Percentiles rank a stretch among this genome's conserved stretches.
These are phyloP conservation scores for Megalopta genalis DNA, from an alignment of 1,140 invertebrate genomes.

Conservation along the genomic window DNA sequence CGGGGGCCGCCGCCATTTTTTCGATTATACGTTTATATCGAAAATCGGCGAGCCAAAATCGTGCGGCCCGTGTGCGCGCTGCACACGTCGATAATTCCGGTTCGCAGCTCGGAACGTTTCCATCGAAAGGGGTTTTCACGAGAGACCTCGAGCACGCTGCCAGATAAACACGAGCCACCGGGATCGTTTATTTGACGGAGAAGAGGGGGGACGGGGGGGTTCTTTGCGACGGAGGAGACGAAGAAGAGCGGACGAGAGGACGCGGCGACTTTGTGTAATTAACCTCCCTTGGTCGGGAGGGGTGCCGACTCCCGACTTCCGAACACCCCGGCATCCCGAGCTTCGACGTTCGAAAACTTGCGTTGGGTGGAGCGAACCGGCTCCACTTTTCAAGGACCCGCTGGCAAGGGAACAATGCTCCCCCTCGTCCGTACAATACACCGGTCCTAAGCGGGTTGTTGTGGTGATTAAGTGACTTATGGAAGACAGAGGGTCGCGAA, in stretches of 20 bases:
- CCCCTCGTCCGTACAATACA: background rate
- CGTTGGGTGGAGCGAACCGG: too few relatives aligned
- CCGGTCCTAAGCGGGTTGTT: background rate
- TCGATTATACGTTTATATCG: slow-evolving; percentile 8
- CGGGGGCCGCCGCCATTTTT: too few relatives aligned
- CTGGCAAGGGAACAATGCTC: background rate
- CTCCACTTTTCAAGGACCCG: slow-evolving; percentile 18
- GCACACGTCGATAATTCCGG: background rate
- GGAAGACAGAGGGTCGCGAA: background rate
- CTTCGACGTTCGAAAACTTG: slow-evolving; percentile 3
- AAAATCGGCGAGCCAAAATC: background rate
- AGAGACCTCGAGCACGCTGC: too few relatives aligned
- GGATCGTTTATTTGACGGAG: background rate
- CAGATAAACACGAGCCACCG: background rate
- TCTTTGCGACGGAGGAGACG: background rate
- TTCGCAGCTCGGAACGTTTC: too few relatives aligned
- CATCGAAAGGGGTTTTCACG: too few relatives aligned
- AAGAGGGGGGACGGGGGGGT: too few relatives aligned
- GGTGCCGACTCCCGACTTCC: background rate
- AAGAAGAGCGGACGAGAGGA: background rate
- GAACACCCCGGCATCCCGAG: slow-evolving; percentile 1
- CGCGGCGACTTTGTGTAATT: slow-evolving; percentile 19
- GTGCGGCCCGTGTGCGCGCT: background rate
- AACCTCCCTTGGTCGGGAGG: too few relatives aligned
- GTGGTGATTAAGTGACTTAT: background rate